Conservation (phyloP, 2,113 vertebrate genomes). For the Cygnus buccinator region DNA sequence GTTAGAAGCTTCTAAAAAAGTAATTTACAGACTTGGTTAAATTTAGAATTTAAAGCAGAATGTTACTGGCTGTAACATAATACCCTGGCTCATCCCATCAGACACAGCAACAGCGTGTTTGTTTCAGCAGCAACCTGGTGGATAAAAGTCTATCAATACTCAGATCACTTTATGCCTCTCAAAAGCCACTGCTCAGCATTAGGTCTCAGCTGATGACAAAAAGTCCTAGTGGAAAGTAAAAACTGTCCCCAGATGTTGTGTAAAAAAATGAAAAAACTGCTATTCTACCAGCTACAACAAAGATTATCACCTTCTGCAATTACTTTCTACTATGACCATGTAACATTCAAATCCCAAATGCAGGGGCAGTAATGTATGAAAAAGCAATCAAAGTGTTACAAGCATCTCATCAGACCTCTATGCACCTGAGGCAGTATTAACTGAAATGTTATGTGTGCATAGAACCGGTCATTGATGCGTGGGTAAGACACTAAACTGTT, state of each 20-base stretch:
- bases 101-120: background rate
- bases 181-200: background rate
- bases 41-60: background rate
- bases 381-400: conserved; percentile 11
- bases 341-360: background rate
- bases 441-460: background rate
- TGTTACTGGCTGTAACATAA: background rate
- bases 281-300: background rate
- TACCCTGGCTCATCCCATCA: background rate
- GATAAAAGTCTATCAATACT: background rate
- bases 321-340: background rate
- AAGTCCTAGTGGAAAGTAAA: background rate
- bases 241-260: background rate
- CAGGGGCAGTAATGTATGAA: background rate
- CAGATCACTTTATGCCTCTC: background rate
- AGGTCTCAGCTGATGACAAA: background rate
- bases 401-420: background rate
- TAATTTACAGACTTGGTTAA: background rate
- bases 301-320: background rate
- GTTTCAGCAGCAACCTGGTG: background rate
- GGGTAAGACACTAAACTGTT: background rate
- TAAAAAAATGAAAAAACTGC: background rate
- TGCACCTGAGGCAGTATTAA: background rate
- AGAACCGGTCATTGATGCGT: background rate
- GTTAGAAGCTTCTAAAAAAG: conserved; percentile 6